Evolutionary conservation across 2,888 invertebrate genomes (phyloP).

Genomic region (Scrobipalpa costella): DNA sequence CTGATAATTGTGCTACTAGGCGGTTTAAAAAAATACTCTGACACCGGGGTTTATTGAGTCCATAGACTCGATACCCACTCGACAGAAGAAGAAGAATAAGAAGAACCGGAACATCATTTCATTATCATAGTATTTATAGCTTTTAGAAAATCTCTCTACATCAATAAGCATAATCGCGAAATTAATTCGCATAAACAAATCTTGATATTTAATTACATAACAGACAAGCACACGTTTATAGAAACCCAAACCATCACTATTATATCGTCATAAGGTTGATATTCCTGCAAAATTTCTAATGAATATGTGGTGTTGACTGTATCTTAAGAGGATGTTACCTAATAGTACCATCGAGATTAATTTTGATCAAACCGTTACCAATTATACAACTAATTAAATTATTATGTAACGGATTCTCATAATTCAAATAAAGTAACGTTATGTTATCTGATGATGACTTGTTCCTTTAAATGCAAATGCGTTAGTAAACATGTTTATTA

Average conservation of each 20-base stretch:
- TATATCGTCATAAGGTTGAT: background rate
- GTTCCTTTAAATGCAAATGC: background rate
- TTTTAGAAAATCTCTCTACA: background rate
- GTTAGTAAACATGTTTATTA: background rate
- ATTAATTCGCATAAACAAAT: background rate
- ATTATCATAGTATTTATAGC: too few relatives aligned
- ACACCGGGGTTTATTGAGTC: too few relatives aligned
- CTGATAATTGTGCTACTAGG: too few relatives aligned
- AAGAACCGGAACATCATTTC: too few relatives aligned
- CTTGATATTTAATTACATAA: background rate
- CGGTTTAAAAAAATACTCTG: too few relatives aligned
- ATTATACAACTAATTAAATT: slow-evolving; percentile 10
- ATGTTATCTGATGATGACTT: background rate
- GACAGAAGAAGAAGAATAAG: too few relatives aligned
- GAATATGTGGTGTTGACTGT: background rate
- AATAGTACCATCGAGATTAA: background rate
- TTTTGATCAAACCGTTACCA: slow-evolving; percentile 7
- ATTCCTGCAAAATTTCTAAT: background rate
- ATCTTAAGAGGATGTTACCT: slow-evolving; percentile 6
- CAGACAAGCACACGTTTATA: background rate
- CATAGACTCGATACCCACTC: too few relatives aligned
- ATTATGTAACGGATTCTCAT: slow-evolving; percentile 14
- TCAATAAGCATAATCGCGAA: background rate
- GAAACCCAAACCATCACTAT: background rate
- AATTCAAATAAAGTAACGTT: background rate